phyloP scores from a whole-genome alignment of 2,113 vertebrate species.

The Upupa epops region DNA sequence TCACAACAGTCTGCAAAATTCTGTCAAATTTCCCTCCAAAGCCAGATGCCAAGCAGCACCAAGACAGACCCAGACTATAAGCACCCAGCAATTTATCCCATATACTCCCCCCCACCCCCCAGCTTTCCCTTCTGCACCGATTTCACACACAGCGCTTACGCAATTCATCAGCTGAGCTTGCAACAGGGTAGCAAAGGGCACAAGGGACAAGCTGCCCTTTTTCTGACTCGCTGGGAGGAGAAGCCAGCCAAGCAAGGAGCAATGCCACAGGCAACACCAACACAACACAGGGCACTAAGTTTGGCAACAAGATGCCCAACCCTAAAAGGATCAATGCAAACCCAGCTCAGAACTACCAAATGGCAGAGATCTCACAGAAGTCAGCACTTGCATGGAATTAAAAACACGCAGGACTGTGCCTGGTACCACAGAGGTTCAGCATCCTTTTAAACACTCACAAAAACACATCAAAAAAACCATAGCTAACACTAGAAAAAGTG shows the following conservation, averaged over 20 bases:
- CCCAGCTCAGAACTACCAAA: not conserved
- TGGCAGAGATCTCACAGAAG: not conserved
- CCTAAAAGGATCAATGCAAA: not conserved
- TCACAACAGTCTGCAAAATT: not conserved
- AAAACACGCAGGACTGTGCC: not conserved
- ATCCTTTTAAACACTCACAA: not conserved
- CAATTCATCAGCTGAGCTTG: conserved; percentile 1
- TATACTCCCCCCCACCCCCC: fast-evolving
- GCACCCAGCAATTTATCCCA: not conserved
- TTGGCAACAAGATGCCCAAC: not conserved
- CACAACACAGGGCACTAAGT: not conserved
- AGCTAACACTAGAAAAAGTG: not conserved
- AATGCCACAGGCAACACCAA: not conserved
- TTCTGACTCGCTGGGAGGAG: not conserved
- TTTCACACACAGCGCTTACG: not conserved
- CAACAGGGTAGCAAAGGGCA: not conserved
- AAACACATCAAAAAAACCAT: not conserved
- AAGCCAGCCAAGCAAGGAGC: not conserved
- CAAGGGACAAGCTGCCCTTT: not conserved
- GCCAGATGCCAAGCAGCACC: not conserved
- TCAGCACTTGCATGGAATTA: fast-evolving
- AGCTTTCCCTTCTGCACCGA: not conserved
- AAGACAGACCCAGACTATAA: not conserved
- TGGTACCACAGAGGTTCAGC: not conserved
- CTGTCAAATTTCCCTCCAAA: not conserved